phyloP scores from a whole-genome alignment of 2,113 vertebrate species.

The Baryphthengus martii region DNA sequence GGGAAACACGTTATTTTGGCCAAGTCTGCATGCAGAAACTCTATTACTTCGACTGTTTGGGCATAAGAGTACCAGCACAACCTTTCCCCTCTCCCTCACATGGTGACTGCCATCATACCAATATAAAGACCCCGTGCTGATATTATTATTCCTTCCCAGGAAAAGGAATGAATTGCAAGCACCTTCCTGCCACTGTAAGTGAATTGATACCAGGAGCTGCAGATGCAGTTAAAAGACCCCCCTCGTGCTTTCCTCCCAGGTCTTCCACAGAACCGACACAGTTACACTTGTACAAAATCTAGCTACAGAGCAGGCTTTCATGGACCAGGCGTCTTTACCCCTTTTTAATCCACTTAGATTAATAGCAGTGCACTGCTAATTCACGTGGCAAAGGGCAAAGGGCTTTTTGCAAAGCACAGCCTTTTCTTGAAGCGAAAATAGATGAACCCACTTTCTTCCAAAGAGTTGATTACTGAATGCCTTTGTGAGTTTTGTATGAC shows the following conservation, averaged over 20 bases:
- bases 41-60: neutral
- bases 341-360: slow-evolving; percentile 59
- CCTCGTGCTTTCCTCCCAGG: neutral
- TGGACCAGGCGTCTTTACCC: slow-evolving; percentile 10
- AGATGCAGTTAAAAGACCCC: slow-evolving; percentile 39
- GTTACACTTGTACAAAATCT: slow-evolving; percentile 9
- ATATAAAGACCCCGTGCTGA: slow-evolving; percentile 8
- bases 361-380: slow-evolving; percentile 26
- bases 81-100: neutral
- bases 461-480: slow-evolving; percentile 14
- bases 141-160: slow-evolving; percentile 17
- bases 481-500: slow-evolving; percentile 23
- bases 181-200: slow-evolving; percentile 43
- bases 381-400: slow-evolving; percentile 37
- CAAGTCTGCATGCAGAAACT: neutral
- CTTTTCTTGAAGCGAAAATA: slow-evolving; percentile 12
- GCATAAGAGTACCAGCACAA: neutral
- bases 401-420: neutral
- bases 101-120: neutral
- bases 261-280: neutral
- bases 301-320: slow-evolving; percentile 27
- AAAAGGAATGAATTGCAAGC: slow-evolving; percentile 35
- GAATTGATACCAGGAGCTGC: slow-evolving; percentile 27
- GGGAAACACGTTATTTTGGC: neutral
- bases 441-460: neutral